A percentile compares a stretch with the other conserved stretches of the same genome.
Conservation (phyloP, 2,113 vertebrate species). For the Deroptyus accipitrinus region DNA sequence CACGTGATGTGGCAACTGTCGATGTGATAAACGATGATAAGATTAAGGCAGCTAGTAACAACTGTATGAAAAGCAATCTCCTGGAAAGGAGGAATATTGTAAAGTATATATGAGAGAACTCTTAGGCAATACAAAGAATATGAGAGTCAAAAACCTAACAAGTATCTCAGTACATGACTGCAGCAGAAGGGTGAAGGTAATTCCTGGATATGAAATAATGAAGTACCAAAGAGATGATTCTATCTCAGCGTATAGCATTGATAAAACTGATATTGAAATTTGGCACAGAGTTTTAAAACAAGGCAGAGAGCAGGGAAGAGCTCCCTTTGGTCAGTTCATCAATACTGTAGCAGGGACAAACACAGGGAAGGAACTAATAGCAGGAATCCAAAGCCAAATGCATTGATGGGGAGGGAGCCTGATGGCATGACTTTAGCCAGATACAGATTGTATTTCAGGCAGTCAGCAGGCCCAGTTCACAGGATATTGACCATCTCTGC, state of each 20-base stretch:
- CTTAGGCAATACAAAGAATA: background rate
- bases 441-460: background rate
- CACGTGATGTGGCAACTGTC: background rate
- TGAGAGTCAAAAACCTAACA: background rate
- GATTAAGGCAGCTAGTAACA: background rate
- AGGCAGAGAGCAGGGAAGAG: background rate
- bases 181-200: background rate
- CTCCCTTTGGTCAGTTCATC: background rate
- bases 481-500: background rate
- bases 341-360: background rate
- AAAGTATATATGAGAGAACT: background rate
- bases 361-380: background rate
- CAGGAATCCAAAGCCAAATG: background rate
- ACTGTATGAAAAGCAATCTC: background rate
- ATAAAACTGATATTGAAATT: background rate
- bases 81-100: background rate
- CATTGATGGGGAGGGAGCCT: background rate
- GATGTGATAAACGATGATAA: background rate
- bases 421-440: background rate
- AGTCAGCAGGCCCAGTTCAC: background rate
- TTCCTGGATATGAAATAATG: background rate
- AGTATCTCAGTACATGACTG: background rate
- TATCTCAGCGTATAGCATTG: background rate
- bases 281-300: background rate
- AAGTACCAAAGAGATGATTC: background rate